These are phyloP conservation scores for Drosophila arizonae DNA, from an alignment of 1,140 invertebrate genomes.

Conservation along the genomic window DNA sequence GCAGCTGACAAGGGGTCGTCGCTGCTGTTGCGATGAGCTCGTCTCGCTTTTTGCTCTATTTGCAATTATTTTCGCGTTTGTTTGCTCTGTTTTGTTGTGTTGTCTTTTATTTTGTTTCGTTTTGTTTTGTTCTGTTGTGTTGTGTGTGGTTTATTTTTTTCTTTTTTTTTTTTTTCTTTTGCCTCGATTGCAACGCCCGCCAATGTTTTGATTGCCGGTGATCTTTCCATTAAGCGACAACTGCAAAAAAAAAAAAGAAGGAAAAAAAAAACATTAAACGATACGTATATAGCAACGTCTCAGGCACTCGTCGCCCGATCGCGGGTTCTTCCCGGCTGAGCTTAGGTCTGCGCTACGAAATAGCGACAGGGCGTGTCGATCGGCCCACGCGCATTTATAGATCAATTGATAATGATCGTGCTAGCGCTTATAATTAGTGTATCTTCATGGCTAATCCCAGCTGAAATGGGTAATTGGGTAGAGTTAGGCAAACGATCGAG, in stretches of 20 bases:
- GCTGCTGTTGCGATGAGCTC: background rate
- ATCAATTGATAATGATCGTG: background rate
- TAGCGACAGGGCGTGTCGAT: slow-evolving; percentile 1
- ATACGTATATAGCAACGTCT: slow-evolving; percentile 27
- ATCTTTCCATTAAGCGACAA: slow-evolving; percentile 82
- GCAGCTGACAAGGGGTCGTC: slow-evolving; percentile 5
- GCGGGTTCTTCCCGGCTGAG: slow-evolving; percentile 33
- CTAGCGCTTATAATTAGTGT: no score
- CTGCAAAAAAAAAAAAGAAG: slow-evolving; percentile 7
- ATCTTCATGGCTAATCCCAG: no score
- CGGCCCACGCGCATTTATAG: background rate
- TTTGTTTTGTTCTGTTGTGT: slow-evolving; percentile 20
- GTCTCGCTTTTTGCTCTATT: slow-evolving; percentile 29
- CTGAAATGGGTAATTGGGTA: no score
- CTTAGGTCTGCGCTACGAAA: slow-evolving; percentile 17
- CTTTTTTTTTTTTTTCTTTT: slow-evolving; percentile 8
- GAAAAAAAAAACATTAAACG: slow-evolving; percentile 1
- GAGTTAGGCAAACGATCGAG: background rate
- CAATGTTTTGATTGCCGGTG: slow-evolving; percentile 44
- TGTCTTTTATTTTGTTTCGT: background rate
- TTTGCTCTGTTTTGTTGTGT: slow-evolving; percentile 3
- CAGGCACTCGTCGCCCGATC: slow-evolving; percentile 15
- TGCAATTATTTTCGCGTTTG: slow-evolving; percentile 22
- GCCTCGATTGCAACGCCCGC: slow-evolving; percentile 7
- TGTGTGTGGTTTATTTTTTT: slow-evolving; percentile 15